A percentile compares a stretch with the other conserved stretches of the same genome.
Evolutionary conservation across 1,140 invertebrate species (phyloP).

Genomic region (Leptopilina clavipes): DNA sequence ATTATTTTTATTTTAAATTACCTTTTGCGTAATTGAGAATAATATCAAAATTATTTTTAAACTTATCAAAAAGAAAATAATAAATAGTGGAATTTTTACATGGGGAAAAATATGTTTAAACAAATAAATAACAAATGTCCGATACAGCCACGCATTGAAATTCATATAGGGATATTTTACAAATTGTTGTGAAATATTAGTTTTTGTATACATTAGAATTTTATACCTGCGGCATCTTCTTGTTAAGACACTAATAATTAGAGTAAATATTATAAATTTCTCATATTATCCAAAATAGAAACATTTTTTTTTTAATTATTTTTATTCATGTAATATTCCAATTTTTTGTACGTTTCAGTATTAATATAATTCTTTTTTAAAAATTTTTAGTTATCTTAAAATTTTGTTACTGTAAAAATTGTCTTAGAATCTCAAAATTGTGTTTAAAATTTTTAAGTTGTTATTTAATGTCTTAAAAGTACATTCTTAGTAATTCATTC

Average conservation of each 20-base stretch:
- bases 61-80: not conserved
- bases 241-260: not conserved
- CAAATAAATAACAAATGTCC: slow-evolving; percentile 18
- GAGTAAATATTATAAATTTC: not conserved
- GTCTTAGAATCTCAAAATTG: no score
- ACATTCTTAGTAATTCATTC: no score
- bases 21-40: not conserved
- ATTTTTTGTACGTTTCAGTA: no score
- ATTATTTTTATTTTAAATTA: slow-evolving; percentile 16
- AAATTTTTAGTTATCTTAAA: no score
- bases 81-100: not conserved
- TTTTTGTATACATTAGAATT: slow-evolving; percentile 20
- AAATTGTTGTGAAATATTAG: slow-evolving; percentile 33
- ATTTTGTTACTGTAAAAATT: not conserved
- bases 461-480: no score
- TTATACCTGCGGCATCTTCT: slow-evolving; percentile 4
- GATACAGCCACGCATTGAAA: slow-evolving; percentile 20
- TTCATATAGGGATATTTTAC: slow-evolving; percentile 23
- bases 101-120: slow-evolving; percentile 1
- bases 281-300: not conserved
- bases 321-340: not conserved
- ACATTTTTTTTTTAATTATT: not conserved
- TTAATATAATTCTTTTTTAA: no score
- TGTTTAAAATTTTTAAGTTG: no score
- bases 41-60: slow-evolving; percentile 1